A percentile compares a stretch with the other conserved stretches of the same genome.
Conservation (phyloP, 1,140 invertebrate species). For the Sycophila sp. region DNA sequence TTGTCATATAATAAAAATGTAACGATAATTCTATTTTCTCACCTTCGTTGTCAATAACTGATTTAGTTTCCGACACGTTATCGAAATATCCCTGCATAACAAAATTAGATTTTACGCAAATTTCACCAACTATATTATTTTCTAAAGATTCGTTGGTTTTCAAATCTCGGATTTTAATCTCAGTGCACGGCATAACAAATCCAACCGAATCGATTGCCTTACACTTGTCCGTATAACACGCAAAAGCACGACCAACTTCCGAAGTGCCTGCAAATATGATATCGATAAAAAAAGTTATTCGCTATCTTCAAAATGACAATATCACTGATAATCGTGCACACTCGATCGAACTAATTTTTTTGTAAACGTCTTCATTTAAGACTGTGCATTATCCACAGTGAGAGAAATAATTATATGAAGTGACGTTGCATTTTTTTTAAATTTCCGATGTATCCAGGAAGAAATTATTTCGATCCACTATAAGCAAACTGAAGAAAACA, state of each 20-base stretch:
- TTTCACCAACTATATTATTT: constrained; percentile 45
- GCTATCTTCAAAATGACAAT: not conserved
- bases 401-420: too few relatives aligned
- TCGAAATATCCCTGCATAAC: constrained; percentile 17
- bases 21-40: too few relatives aligned
- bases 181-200: not conserved
- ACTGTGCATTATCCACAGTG: too few relatives aligned
- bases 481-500: too few relatives aligned
- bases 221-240: not conserved
- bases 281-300: not conserved
- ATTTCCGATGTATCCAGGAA: too few relatives aligned
- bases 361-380: too few relatives aligned
- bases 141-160: constrained; percentile 41
- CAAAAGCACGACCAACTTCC: not conserved
- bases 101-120: constrained; percentile 45
- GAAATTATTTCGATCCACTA: too few relatives aligned
- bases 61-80: not conserved
- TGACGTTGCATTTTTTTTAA: too few relatives aligned
- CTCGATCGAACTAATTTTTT: too few relatives aligned
- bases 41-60: not conserved
- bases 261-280: constrained; percentile 3
- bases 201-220: constrained; percentile 9
- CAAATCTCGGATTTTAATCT: constrained; percentile 23
- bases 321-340: too few relatives aligned
- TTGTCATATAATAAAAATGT: not conserved